Evolutionary conservation across 92 coral and sea anemone genomes (phyloP), one percentile per base, ranked within the genome.

Genomic region (Actinernus sp.): DNA sequence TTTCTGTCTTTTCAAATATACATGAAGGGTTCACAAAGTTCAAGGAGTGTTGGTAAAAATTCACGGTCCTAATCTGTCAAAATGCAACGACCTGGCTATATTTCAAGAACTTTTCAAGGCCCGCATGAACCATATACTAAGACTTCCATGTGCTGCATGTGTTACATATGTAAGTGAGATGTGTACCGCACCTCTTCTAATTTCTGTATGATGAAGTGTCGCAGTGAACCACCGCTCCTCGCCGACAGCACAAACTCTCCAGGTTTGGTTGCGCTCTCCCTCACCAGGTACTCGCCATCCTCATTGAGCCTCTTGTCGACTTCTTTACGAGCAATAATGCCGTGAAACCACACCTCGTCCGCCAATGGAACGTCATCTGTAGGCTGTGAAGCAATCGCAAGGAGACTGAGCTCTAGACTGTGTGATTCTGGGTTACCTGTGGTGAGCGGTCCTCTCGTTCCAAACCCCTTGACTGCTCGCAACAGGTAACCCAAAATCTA

Each of bases 281-380:
- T 87, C n/a, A 95, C 99, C 45, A 95, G 53, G 60, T 87, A 95
- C 47, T 95, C 95, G 3, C 99, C 99, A 0, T 91, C 88, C 0
- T 84, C 46, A 45, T 71, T 68, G 27, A 95, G 65, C 37, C 87
- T 40, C 31, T 36, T 63, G 11, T 86, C 84, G 3, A 81, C 70
- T 23, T 95, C 88, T 31, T 73, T 83, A 22, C 99, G 93, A 23
- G 81, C 71, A 34, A 95, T 87, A 0, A 81, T 82, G 22, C 99
- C 99, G 61, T 95, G 97, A 63, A 91, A 95, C 99, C 99, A 95
- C 46, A 26, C 69, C 76, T 91, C 96, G n/a, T 95, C 97, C 26
- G 83, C 61, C 2, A 95, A 73, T 0, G 93, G 78, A 10, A 78
- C 45, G 3, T 95, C 97, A 27, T 88, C 97, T 48, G 87, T 76